These are phyloP conservation scores for Oreochromis niloticus DNA, from an alignment of 2,113 vertebrate species.

Conservation along the genomic window DNA sequence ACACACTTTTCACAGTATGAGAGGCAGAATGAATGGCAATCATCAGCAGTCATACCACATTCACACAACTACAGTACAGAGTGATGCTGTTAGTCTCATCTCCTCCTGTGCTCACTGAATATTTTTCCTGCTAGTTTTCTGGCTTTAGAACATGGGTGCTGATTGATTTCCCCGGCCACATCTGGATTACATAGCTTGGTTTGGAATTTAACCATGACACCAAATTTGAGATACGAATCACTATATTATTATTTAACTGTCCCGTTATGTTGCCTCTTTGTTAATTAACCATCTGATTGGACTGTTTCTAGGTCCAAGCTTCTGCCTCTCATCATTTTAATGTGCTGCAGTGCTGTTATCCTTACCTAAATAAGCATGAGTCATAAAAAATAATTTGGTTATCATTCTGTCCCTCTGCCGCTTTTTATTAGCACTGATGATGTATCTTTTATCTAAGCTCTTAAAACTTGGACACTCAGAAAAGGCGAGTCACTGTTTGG, in stretches of 20 bases:
- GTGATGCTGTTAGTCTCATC: not conserved
- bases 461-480: not conserved
- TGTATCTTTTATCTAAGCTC: not conserved
- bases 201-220: not conserved
- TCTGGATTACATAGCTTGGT: not conserved
- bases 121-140: not conserved
- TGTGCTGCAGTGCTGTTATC: not conserved
- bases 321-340: not conserved
- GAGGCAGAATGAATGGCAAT: slow-evolving; percentile 6
- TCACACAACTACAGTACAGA: not conserved
- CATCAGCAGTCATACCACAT: not conserved
- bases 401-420: not conserved
- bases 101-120: not conserved
- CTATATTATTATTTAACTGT: not conserved
- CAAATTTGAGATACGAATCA: not conserved
- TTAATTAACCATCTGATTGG: not conserved
- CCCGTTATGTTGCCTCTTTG: not conserved
- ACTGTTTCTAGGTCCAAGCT: not conserved
- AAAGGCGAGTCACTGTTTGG: not conserved
- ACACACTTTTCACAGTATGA: slow-evolving; percentile 18
- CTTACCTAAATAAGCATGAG: not conserved
- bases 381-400: not conserved
- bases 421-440: not conserved
- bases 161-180: not conserved
- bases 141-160: not conserved